phyloP scores from a whole-genome alignment of 64 coral and sea anemone genomes.

The Stichodactyla mertensii region DNA sequence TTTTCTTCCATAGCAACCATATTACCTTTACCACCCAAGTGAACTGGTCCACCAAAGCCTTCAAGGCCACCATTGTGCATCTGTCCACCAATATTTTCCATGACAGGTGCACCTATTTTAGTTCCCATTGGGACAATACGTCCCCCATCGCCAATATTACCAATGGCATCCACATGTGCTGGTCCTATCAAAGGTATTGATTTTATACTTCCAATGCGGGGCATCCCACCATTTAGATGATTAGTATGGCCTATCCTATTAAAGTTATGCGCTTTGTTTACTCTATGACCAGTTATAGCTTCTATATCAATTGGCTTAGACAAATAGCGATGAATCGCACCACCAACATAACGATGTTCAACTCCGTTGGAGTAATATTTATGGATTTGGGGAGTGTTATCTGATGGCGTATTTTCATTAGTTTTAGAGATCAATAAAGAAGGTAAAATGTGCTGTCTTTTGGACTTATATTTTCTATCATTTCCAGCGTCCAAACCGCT shows the following conservation, averaged over 20 bases:
- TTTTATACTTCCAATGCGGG: not conserved
- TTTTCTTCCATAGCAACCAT: not conserved
- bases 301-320: constrained; percentile 43
- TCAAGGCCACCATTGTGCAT: not conserved
- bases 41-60: not conserved
- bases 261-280: not conserved
- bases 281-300: not conserved
- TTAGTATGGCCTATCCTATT: not conserved
- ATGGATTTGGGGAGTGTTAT: not conserved
- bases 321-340: constrained; percentile 53
- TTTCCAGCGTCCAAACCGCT: not conserved
- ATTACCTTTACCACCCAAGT: not conserved
- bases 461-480: not conserved
- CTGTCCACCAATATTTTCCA: not conserved
- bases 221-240: not conserved
- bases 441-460: not conserved
- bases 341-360: constrained; percentile 32
- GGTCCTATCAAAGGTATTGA: not conserved
- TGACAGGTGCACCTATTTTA: not conserved
- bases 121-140: not conserved
- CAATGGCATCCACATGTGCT: not conserved
- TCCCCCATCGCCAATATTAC: not conserved
- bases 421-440: too few relatives aligned
- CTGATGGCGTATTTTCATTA: not conserved
- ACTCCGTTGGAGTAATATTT: constrained; percentile 2